Base-by-base conservation (phyloP, 2,797 vertebrate genomes). In the Sebastes alutus region DNA sequence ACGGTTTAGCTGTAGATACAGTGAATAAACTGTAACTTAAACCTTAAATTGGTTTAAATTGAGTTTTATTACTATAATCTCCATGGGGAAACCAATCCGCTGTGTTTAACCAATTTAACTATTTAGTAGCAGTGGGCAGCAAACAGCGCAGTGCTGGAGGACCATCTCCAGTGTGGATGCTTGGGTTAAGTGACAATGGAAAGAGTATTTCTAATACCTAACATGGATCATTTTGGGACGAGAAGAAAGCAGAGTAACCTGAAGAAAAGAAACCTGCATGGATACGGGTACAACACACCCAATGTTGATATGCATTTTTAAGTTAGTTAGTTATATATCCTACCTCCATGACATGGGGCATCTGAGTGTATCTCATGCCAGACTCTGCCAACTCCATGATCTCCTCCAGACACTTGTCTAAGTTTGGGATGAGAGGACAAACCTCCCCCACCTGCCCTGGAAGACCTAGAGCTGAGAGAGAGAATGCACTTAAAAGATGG, bases 341-440 rank as follows among this genome's bases (percentile, higher is more conserved):
- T 56, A 95, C 94, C 94, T 96, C 96, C 95, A 96, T 96, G 65
- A 99, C 96, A 3, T 99, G 98, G 0, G 98, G 98, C 97, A 98
- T 98, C 87, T 99, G 97, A 0, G 96, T 98, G 89, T 99, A 99
- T 88, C 97, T 97, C 88, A 98, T 96, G 27, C 98, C 98, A 0
- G 98, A 99, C 90, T 99, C 97, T 0, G 98, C 97, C 80, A 98
- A 84, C 61, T 98, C 97, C 93, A 97, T 97, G 60, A 99, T 99
- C 89, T 99, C 98, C 77, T 97, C 96, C 94, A 99, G 95, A 73
- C 97, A 95, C 63, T 97, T 98, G 84, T 97, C 96, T 69, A 99
- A 83, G 52, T 97, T 97, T 0, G 97, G 97, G 79, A 99, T 97
- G 55, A 96, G 95, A 22, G 97, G 95, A 77, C 97, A 98, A 59